Conservation (phyloP, 2,888 invertebrate genomes). For the Emmelina monodactyla region DNA sequence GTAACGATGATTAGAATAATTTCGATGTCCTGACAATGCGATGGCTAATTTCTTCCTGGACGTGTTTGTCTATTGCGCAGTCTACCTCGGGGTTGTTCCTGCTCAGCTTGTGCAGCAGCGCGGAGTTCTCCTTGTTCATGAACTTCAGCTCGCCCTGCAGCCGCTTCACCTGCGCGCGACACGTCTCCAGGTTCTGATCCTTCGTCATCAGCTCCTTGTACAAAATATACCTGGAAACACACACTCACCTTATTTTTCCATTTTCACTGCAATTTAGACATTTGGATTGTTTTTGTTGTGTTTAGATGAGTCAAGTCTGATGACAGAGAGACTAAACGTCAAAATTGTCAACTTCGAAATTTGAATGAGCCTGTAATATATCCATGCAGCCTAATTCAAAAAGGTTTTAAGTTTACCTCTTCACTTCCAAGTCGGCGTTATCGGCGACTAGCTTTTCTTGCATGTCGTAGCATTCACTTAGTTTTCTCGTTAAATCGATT, state of each 20-base stretch:
- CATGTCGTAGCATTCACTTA: slow-evolving; percentile 71
- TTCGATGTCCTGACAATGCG: too few species aligned
- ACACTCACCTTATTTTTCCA: slow-evolving; percentile 26
- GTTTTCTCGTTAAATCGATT: slow-evolving; percentile 59
- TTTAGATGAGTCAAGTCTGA: not conserved
- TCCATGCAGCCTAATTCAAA: too few species aligned
- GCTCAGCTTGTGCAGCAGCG: slow-evolving; percentile 61
- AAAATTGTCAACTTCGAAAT: too few species aligned
- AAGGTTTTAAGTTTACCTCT: slow-evolving; percentile 64
- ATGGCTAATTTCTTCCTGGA: too few species aligned
- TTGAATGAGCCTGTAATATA: too few species aligned
- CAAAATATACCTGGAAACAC: slow-evolving; percentile 65
- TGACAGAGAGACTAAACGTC: not conserved
- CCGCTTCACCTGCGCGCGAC: slow-evolving; percentile 67
- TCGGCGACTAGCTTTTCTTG: slow-evolving; percentile 73
- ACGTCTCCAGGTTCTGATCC: slow-evolving; percentile 68
- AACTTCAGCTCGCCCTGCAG: slow-evolving; percentile 71
- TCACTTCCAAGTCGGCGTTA: slow-evolving; percentile 72
- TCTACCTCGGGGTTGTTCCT: slow-evolving; percentile 42
- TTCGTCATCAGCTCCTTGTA: slow-evolving; percentile 71
- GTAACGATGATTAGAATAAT: too few species aligned
- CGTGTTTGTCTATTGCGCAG: not conserved
- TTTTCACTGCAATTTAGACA: not conserved
- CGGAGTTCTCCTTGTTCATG: slow-evolving; percentile 67
- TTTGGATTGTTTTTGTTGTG: not conserved